A percentile compares a stretch with the other conserved stretches of the same genome.
phyloP scores from a whole-genome alignment of 2,113 vertebrate species.

The Periophthalmus modestus region DNA sequence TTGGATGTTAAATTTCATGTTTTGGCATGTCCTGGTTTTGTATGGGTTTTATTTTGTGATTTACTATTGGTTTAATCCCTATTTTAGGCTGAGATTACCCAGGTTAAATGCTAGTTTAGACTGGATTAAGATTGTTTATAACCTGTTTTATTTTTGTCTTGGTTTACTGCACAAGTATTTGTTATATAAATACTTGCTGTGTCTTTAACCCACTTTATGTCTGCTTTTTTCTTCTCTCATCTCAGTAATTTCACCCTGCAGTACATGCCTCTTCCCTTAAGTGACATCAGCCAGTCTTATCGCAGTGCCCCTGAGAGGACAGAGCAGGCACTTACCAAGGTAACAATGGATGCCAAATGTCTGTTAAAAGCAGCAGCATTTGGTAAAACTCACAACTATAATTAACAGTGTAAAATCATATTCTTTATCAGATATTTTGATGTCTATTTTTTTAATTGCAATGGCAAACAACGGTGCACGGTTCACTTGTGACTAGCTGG shows the following conservation, averaged over 20 bases:
- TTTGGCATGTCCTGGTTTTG: neutral
- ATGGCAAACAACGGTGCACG: too few species aligned
- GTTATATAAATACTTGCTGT: neutral
- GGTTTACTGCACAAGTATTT: neutral
- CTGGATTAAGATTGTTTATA: neutral
- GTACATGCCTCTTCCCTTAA: constrained; percentile 90
- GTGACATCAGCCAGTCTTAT: constrained; percentile 89
- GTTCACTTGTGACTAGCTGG: neutral
- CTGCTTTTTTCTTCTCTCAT: constrained; percentile 15
- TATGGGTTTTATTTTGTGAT: neutral
- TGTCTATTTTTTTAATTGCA: too few species aligned
- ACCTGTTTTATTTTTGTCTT: neutral
- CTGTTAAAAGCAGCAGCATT: neutral
- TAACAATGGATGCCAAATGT: constrained; percentile 42
- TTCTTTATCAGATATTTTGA: too few species aligned
- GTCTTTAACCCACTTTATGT: constrained; percentile 45
- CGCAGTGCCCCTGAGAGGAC: constrained; percentile 87
- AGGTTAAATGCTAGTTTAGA: neutral
- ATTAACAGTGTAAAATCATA: too few species aligned
- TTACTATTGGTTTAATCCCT: neutral
- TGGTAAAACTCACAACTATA: neutral
- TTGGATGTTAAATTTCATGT: neutral
- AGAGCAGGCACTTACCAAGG: constrained; percentile 88
- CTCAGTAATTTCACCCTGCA: constrained; percentile 89
- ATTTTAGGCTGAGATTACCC: neutral